Evolutionary conservation across 2,888 invertebrate species (phyloP).

Genomic region (Synergus umbraculus): DNA sequence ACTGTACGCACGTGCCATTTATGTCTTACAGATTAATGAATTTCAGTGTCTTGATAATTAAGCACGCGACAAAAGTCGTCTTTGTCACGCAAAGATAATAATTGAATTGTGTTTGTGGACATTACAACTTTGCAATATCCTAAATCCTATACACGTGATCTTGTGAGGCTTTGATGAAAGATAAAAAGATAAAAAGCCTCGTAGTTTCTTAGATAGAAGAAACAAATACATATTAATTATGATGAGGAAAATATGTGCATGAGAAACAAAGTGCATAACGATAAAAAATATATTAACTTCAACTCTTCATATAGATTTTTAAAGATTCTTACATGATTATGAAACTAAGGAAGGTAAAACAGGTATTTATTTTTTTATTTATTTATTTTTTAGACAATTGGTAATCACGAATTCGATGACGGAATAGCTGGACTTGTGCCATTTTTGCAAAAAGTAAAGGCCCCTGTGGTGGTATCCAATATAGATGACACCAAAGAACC

Average conservation of each 20-base stretch:
- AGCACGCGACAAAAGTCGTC: not conserved
- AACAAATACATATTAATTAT: not conserved
- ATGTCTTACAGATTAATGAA: not conserved
- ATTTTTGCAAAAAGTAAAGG: slow-evolving; percentile 82
- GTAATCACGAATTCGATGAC: slow-evolving; percentile 93
- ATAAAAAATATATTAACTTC: not conserved
- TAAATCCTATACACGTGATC: not conserved
- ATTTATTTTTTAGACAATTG: slow-evolving; percentile 82
- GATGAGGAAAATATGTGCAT: not conserved
- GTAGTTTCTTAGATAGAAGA: not conserved
- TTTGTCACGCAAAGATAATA: not conserved
- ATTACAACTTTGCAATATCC: not conserved
- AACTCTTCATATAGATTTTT: not conserved
- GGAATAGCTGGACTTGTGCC: slow-evolving; percentile 85
- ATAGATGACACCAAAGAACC: slow-evolving; percentile 86
- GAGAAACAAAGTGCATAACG: not conserved
- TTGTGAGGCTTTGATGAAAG: not conserved
- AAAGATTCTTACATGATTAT: not conserved
- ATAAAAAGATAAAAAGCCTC: not conserved
- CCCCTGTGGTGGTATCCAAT: slow-evolving; percentile 87
- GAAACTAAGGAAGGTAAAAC: too few species aligned
- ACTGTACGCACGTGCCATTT: not conserved
- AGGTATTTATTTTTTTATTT: too few species aligned
- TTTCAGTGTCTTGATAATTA: not conserved
- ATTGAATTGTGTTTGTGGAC: not conserved